Evolutionary conservation across 2,888 invertebrate genomes (phyloP), one percentile per base, ranked within the genome.

Genomic region (Schizaphis graminum): DNA sequence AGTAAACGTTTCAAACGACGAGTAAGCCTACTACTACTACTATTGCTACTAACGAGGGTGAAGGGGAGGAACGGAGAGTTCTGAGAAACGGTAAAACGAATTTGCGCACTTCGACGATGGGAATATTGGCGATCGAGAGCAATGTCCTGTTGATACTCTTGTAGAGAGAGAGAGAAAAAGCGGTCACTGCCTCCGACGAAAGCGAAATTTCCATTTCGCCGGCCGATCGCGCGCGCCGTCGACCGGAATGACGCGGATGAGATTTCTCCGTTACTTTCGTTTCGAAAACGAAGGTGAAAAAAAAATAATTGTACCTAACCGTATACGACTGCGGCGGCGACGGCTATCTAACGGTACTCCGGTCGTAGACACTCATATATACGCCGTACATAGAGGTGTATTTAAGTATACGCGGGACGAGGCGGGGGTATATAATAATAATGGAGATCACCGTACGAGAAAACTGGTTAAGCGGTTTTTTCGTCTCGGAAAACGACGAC

Each of bases 271-370:
- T 94, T 94, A 94, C 94, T 94, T 94, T 94, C 94, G 94, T 94
- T 94, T 94, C 94, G 94, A 94, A 94, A 94, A 94, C 94, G 94
- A 94, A 94, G 94, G 94, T 91, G 94, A 94, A 94, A 94, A 93
- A 92, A 91, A 91, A 91, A 41, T 91, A 94, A 94, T 53, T 49
- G 90, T 91, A 93, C 26, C 28, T 26, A 87, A 47, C 56, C 10
- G 85, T 44, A 47, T 44, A 47, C 44, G 21, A 35, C 47, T 89
- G 26, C 41, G 24, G 28, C 41, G 89, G 56, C 41, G 26, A 2
- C 77, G 77, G 21, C 77, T 77, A 77, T 77, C 35, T 90, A 90
- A 90, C 90, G 67, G 67, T 47, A 90, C 5, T 57, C 44, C 56
- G 92, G 86, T 86, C 47, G 91, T 86, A 61, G 57, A 90, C 77